Evolutionary conservation across 2,888 invertebrate species (phyloP), one percentile per base, ranked within the genome.

Genomic region (Pyrgus malvae): DNA sequence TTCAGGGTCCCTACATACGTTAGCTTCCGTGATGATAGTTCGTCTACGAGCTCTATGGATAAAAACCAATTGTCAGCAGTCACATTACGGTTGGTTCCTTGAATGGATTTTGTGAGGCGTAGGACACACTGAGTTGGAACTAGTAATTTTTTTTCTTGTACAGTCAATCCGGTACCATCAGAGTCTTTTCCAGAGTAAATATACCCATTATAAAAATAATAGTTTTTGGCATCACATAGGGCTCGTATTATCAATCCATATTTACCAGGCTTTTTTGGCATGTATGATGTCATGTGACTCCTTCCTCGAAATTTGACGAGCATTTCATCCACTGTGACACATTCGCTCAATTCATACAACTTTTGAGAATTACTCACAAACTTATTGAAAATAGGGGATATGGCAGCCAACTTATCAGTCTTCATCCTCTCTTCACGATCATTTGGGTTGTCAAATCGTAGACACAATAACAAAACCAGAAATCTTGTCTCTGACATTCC

Each of bases 241-340:
- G 57, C 37, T 49, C 44, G 46, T 42, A 59, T 56, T 3, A 55
- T 23, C 25, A 59, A 45, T n/a, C 55, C 59, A 37, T 59, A 61
- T 37, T 58, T 61, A 37, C 53, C 56, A 4, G 60, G 60, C 40
- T 64, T 69, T 12, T 65, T 58, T 2, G 61, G 63, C 63, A 61
- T 66, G 41, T 64, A 64, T 12, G 60, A 56, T 23, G 62, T 59
- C 56, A 62, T 51, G 53, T 61, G 55, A 42, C 60, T 58, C 61
- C 65, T 60, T 29, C 63, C 66, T n/a, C 63, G 57, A 58, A 66
- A 65, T 19, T 59, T 53, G 1, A 65, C 56, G 19, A 63, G 14
- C 60, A 60, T 67, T 44, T 69, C 66, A 58, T 67, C 67, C 5
- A 67, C 25, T 1, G 64, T 67, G 16, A 61, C 64, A 29, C 46